A percentile compares a stretch with the other conserved stretches of the same genome.
Conservation (phyloP, 23 tunicate species). For the Aplidium turbinatum region DNA sequence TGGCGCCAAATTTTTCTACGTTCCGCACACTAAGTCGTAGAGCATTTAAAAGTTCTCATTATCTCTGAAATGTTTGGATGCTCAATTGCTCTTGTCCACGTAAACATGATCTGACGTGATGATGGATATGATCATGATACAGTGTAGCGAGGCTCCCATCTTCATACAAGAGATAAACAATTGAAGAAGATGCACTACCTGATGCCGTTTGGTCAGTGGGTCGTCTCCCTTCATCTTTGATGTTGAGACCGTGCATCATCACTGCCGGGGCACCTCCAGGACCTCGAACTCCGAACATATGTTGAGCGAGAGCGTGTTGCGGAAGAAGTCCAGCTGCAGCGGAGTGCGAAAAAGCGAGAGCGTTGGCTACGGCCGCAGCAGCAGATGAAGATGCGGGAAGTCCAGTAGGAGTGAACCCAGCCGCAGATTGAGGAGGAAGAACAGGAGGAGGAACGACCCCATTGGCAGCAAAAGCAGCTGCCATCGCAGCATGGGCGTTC, state of each 20-base stretch:
- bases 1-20: no score
- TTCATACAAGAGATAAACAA: no score
- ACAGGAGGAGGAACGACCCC: slow-evolving; percentile 41
- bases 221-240: slow-evolving; percentile 5
- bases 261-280: slow-evolving; percentile 13
- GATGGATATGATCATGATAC: no score
- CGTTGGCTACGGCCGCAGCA: slow-evolving; percentile 27
- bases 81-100: no score
- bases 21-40: no score
- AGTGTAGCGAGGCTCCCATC: no score
- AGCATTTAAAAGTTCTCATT: no score
- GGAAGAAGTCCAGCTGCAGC: slow-evolving; percentile 32
- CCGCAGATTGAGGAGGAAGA: slow-evolving; percentile 47
- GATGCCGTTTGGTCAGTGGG: neutral
- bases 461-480: slow-evolving; percentile 67
- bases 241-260: neutral
- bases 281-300: slow-evolving; percentile 58
- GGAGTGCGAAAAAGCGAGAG: slow-evolving; percentile 24
- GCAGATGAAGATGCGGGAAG: slow-evolving; percentile 45
- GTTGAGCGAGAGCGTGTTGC: slow-evolving; percentile 27
- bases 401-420: slow-evolving; percentile 47
- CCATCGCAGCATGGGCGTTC: slow-evolving; percentile 45
- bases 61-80: no score
- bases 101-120: no score
- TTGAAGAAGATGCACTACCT: slow-evolving; percentile 7